phyloP scores from a whole-genome alignment of 2,888 invertebrate species.

The Frankliniella fusca region DNA sequence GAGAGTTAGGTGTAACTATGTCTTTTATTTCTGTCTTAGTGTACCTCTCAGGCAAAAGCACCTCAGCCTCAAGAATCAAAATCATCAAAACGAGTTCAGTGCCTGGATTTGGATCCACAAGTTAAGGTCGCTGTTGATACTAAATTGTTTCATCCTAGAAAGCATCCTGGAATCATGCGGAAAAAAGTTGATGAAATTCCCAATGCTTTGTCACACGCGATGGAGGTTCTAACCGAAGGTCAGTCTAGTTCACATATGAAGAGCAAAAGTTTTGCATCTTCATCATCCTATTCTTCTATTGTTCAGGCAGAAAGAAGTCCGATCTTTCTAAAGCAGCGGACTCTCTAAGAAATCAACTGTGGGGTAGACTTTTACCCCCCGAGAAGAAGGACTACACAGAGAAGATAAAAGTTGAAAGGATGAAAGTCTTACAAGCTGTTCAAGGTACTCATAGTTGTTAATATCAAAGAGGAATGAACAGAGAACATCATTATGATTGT shows the following conservation, averaged over 20 bases:
- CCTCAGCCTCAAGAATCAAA: not conserved
- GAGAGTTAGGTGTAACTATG: not conserved
- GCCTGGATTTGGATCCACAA: constrained; percentile 36
- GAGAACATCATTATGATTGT: constrained; percentile 37
- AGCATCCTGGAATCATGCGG: constrained; percentile 67
- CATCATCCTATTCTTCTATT: constrained; percentile 33
- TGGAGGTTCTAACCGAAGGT: constrained; percentile 54
- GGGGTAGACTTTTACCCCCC: constrained; percentile 60
- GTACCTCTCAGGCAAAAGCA: not conserved
- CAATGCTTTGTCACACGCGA: constrained; percentile 55
- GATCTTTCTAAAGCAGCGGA: constrained; percentile 54
- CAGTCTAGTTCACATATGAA: constrained; percentile 34
- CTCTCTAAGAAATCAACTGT: constrained; percentile 57
- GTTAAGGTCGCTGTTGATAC: constrained; percentile 45
- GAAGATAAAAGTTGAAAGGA: constrained; percentile 45
- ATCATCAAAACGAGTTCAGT: not conserved
- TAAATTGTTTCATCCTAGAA: constrained; percentile 58
- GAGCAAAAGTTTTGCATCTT: not conserved
- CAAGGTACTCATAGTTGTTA: constrained; percentile 42
- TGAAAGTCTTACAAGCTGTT: constrained; percentile 47
- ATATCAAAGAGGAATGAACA: constrained; percentile 44
- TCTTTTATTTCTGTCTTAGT: not conserved
- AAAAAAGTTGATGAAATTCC: constrained; percentile 57
- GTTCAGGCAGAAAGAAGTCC: constrained; percentile 58
- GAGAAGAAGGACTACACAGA: constrained; percentile 54